Evolutionary conservation across 2,113 vertebrate genomes (phyloP), one percentile per base, ranked within the genome.

Genomic region (Cacatua alba): DNA sequence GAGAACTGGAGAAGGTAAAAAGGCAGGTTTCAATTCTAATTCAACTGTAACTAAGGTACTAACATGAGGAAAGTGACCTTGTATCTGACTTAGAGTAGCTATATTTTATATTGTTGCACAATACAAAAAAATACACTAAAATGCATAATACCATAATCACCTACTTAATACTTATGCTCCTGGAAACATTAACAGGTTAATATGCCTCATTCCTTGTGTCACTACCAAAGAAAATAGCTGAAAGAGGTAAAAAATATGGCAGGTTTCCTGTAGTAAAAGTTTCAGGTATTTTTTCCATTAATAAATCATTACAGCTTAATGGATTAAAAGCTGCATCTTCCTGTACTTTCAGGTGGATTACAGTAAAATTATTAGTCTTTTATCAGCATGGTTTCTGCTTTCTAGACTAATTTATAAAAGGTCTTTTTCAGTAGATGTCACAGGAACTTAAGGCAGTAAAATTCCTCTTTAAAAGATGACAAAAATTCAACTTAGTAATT

Each of bases 141-240:
- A 67, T 19, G 12, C 2, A 0, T 20, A 67, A 53, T 15, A 49
- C 3, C 2, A 5, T 13, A 2, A 3, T 37, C 28, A 85, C 8
- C 7, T 41, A 67, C 19, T 64, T 31, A 41, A 28, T 37, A 41
- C 37, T 21, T 9, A 29, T 3, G 5, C 28, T 86, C 14, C 55
- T 51, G 57, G 10, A 37, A 90, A 75, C 17, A 71, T 4, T 28
- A 68, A 68, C 7, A 72, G 7, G 6, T 24, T 63, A 41, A 35
- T n/a, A 25, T 23, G 8, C 48, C 35, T 88, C 19, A 68, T 76
- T 51, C 11, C 25, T 88, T 18, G 20, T 6, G 15, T 55, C 76
- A 26, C 9, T 48, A 4, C 9, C 17, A 28, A 68, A 85, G 10
- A 85, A 95, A 85, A 82, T 1, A 90, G 21, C 21, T 51, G 16